These are phyloP conservation scores for Cranoglanis bouderius DNA, from an alignment of 2,113 vertebrate species.

Conservation along the genomic window DNA sequence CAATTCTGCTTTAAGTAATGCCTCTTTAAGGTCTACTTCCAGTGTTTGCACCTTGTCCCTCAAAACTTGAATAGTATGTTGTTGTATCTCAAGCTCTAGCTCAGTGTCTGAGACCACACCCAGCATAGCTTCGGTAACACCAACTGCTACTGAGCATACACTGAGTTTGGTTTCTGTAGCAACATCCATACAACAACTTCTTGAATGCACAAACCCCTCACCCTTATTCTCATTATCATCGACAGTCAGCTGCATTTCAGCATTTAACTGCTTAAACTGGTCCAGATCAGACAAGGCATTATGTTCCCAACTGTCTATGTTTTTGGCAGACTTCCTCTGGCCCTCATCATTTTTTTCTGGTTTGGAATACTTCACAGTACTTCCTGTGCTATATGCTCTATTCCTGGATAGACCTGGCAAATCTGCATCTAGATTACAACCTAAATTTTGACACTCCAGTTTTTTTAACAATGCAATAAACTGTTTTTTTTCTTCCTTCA, in stretches of 20 bases:
- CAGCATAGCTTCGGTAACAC: constrained; percentile 82
- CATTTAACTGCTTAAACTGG: constrained; percentile 83
- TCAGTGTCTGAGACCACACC: constrained; percentile 79
- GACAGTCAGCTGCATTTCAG: constrained; percentile 83
- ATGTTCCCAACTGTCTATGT: constrained; percentile 67
- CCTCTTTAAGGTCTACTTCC: constrained; percentile 89
- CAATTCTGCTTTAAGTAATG: constrained; percentile 87
- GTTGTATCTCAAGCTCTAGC: constrained; percentile 84
- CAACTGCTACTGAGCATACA: constrained; percentile 68
- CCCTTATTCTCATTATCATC: constrained; percentile 71
- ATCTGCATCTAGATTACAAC: constrained; percentile 60
- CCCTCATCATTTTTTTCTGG: constrained; percentile 68
- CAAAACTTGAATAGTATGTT: constrained; percentile 82
- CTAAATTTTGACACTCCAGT: constrained; percentile 62
- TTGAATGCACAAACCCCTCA: constrained; percentile 57
- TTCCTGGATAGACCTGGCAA: constrained; percentile 68
- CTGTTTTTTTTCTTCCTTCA: constrained; percentile 93
- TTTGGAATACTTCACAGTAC: constrained; percentile 60
- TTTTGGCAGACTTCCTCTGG: constrained; percentile 68
- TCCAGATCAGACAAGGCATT: constrained; percentile 71
- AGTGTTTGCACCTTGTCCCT: constrained; percentile 85
- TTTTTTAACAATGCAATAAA: constrained; percentile 81
- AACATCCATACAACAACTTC: constrained; percentile 66
- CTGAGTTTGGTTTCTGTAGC: constrained; percentile 72
- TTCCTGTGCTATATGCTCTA: constrained; percentile 74